These are phyloP conservation scores for Pseudomyrmex gracilis DNA, from an alignment of 1,140 invertebrate genomes.

Conservation along the genomic window DNA sequence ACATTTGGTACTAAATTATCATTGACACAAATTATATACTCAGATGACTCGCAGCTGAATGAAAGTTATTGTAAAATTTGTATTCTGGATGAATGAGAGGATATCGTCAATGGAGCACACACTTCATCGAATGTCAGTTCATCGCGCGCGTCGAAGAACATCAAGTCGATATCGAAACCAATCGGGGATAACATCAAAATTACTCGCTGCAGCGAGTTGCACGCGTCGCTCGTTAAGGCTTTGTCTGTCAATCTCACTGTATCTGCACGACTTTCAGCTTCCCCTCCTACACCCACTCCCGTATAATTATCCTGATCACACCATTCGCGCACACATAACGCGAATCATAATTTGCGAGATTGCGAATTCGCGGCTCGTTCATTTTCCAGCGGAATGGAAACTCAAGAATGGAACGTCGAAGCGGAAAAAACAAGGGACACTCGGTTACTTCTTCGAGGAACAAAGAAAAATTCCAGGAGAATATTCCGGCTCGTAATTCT, in stretches of 20 bases:
- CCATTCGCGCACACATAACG: neutral
- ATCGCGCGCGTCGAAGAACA: slow-evolving; percentile 16
- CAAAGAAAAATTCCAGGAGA: neutral
- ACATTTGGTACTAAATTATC: neutral
- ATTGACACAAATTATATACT: neutral
- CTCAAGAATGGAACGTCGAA: neutral
- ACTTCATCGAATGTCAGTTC: neutral
- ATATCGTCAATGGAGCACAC: neutral
- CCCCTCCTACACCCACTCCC: neutral
- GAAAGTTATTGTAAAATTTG: neutral
- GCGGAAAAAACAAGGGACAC: neutral
- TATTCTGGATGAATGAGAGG: neutral
- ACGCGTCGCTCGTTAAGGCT: slow-evolving; percentile 67
- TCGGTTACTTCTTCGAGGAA: slow-evolving; percentile 2
- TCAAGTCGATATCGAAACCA: slow-evolving; percentile 26
- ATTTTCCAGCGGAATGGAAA: slow-evolving; percentile 47
- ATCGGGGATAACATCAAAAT: slow-evolving; percentile 22
- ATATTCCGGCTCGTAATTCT: neutral
- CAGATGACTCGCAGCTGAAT: slow-evolving; percentile 8
- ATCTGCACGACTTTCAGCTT: slow-evolving; percentile 61
- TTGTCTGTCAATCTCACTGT: slow-evolving; percentile 63
- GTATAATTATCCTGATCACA: neutral
- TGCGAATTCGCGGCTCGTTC: slow-evolving; percentile 21
- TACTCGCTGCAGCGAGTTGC: slow-evolving; percentile 66
- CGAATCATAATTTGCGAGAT: slow-evolving; percentile 47